phyloP scores from a whole-genome alignment of 2,888 invertebrate species.

The Bruchidius siliquastri region DNA sequence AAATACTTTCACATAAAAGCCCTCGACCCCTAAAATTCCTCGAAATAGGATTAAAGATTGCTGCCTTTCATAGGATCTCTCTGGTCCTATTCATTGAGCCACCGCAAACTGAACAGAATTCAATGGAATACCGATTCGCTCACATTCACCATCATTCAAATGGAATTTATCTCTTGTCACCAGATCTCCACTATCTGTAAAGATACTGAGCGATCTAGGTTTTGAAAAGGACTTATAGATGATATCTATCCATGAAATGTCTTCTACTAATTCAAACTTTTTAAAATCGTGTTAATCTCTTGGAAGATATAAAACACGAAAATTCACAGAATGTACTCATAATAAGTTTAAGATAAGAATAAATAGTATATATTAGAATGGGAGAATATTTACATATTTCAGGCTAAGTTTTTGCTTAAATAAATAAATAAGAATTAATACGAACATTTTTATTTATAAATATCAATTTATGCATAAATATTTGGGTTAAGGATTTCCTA shows the following conservation, averaged over 20 bases:
- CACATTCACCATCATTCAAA: background rate
- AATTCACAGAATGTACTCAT: too few relatives aligned
- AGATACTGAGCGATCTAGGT: background rate
- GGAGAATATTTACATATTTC: too few relatives aligned
- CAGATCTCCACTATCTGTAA: background rate
- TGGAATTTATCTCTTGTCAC: background rate
- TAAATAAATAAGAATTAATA: too few relatives aligned
- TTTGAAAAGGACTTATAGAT: background rate
- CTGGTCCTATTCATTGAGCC: background rate
- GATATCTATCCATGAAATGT: background rate
- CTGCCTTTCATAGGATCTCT: background rate
- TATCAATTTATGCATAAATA: too few relatives aligned
- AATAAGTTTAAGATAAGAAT: too few relatives aligned
- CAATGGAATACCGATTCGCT: background rate
- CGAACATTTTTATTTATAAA: too few relatives aligned
- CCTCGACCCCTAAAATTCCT: background rate
- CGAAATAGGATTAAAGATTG: background rate
- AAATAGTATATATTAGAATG: too few relatives aligned
- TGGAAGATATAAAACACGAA: too few relatives aligned
- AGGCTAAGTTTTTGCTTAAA: too few relatives aligned
- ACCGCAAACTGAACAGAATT: background rate
- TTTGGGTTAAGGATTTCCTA: too few relatives aligned
- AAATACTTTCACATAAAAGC: background rate
- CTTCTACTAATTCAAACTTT: too few relatives aligned
- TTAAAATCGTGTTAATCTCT: too few relatives aligned